Percentiles rank a stretch among this genome's conserved stretches.
These are phyloP conservation scores for Kryphioiulus occultus DNA, from an alignment of 2,888 invertebrate species.

Conservation along the genomic window DNA sequence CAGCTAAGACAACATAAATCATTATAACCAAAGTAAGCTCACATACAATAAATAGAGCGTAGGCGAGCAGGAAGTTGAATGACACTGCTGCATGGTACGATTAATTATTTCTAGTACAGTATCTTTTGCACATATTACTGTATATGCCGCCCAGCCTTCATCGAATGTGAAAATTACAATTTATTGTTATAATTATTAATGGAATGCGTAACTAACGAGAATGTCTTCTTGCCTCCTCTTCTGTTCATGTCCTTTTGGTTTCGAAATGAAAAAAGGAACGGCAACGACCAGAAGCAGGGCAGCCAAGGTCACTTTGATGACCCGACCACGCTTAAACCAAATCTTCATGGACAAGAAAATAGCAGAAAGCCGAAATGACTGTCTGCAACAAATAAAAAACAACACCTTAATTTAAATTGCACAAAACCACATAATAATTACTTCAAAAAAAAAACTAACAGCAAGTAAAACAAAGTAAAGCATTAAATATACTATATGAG, in stretches of 20 bases:
- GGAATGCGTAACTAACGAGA: not conserved
- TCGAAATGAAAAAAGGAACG: conserved; percentile 55
- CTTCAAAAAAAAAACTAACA: too few relatives aligned
- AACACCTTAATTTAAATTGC: too few relatives aligned
- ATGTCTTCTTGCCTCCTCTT: not conserved
- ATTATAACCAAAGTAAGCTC: not conserved
- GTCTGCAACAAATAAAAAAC: not conserved
- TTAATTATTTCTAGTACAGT: not conserved
- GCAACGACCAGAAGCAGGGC: conserved; percentile 54
- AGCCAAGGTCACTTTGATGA: conserved; percentile 54
- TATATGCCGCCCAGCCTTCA: too few relatives aligned
- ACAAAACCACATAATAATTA: too few relatives aligned
- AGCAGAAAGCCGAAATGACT: not conserved
- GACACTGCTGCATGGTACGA: not conserved
- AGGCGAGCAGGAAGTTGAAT: not conserved
- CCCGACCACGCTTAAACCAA: conserved; percentile 53
- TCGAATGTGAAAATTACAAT: not conserved
- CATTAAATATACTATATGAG: too few relatives aligned
- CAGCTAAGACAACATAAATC: not conserved
- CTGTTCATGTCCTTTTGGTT: conserved; percentile 45
- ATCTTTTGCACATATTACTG: not conserved
- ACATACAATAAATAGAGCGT: not conserved
- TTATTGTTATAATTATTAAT: conserved; percentile 39
- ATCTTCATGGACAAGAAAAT: conserved; percentile 54
- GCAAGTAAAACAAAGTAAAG: too few relatives aligned